Evolutionary conservation across 2,113 vertebrate species (phyloP), one percentile per base, ranked within the genome.

Genomic region (Ageneiosus marmoratus): DNA sequence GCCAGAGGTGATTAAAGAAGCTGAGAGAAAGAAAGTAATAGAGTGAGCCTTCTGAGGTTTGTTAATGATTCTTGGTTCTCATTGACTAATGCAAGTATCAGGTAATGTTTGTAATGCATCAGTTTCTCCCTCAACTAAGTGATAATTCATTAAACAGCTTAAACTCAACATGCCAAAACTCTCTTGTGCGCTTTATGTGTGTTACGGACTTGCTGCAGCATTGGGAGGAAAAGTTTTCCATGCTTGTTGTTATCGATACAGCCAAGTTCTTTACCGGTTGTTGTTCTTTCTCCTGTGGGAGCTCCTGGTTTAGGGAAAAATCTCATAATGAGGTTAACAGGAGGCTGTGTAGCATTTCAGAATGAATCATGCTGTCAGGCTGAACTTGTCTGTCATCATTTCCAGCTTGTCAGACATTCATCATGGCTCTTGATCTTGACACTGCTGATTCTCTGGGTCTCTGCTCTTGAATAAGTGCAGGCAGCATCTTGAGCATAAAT

Each of bases 91-190:
- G 76, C 53, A 70, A 46, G 72, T 88, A 77, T 37, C 41, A 75
- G 80, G 85, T 84, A 44, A 84, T 81, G 10, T 76, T 72, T 85
- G 84, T 84, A 88, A 90, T 88, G 86, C 74, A 69, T 87, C 79
- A 74, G 73, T 37, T 77, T 81, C 46, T 78, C 72, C 55, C 53
- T 62, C 5, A 24, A 70, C 75, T 27, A 58, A 84, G 72, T 69
- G 80, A 82, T 88, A 81, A 88, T 89, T 87, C 86, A 90, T 87
- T 86, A 89, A 91, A 89, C 3, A 83, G 79, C 80, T 55, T 50
- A 51, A 86, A 82, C 22, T 67, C 50, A 29, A 84, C 8, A 24
- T 15, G 18, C 37, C 50, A 44, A 46, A 65, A 79, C 37, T 82
- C 67, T 74, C 9, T 50, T 2, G n/a, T 79, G 48, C 50, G 62